A percentile compares a stretch with the other conserved stretches of the same genome.
Conservation (phyloP, 2,113 vertebrate genomes). For the Chaenogobius annularis region DNA sequence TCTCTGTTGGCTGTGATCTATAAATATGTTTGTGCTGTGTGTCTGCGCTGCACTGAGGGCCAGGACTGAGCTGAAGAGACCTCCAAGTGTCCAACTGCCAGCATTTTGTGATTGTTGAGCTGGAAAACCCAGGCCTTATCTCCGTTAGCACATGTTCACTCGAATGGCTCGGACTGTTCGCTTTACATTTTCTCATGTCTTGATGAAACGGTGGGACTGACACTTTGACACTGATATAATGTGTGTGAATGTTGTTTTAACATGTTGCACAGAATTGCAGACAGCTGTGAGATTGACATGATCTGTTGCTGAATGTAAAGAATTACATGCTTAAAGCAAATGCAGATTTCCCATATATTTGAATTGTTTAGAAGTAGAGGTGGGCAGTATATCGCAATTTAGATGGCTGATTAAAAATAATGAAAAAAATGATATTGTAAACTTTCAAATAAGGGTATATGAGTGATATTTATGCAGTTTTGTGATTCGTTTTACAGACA, state of each 20-base stretch:
- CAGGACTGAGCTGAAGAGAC: slow-evolving; percentile 44
- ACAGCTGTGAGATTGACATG: background rate
- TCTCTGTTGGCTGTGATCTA: slow-evolving; percentile 58
- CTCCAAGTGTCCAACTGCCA: slow-evolving; percentile 42
- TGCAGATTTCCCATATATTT: too few species aligned
- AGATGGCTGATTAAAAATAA: too few species aligned
- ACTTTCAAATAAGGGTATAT: too few species aligned
- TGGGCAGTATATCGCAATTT: too few species aligned
- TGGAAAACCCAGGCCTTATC: slow-evolving; percentile 54
- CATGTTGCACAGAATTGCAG: background rate
- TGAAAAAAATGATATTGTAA: too few species aligned
- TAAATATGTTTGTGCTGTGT: slow-evolving; percentile 62
- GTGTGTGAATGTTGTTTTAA: background rate
- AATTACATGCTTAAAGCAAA: too few species aligned
- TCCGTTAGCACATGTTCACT: slow-evolving; percentile 41
- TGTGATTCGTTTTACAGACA: too few species aligned
- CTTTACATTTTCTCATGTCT: background rate
- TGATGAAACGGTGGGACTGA: background rate
- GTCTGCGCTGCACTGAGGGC: slow-evolving; percentile 39
- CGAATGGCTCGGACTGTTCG: background rate
- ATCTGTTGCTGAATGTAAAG: background rate
- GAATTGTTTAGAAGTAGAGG: too few species aligned
- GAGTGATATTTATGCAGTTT: too few species aligned
- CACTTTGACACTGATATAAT: background rate
- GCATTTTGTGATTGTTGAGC: slow-evolving; percentile 40